Conservation (phyloP, 1,140 invertebrate genomes). For the Solen grandis region DNA sequence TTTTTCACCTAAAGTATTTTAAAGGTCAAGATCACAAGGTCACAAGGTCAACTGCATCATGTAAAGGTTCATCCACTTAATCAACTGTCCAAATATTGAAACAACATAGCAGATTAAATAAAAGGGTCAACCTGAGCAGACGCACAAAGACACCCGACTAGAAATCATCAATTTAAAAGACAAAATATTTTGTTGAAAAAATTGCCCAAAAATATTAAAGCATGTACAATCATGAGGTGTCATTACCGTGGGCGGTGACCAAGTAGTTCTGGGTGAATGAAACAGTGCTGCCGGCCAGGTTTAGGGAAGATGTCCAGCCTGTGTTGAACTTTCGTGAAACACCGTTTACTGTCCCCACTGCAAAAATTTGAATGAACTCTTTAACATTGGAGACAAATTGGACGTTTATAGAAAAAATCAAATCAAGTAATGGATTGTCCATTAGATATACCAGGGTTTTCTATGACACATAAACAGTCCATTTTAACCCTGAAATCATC, state of each 20-base stretch:
- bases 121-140: no score
- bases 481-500: no score
- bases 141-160: constrained; percentile 11
- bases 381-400: neutral
- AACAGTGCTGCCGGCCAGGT: constrained; percentile 96
- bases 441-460: neutral
- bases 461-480: neutral
- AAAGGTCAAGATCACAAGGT: no score
- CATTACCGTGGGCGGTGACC: constrained; percentile 92
- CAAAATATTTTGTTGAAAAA: neutral
- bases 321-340: constrained; percentile 87
- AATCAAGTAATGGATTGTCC: neutral
- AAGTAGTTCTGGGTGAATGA: constrained; percentile 97
- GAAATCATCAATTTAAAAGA: constrained; percentile 5
- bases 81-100: no score
- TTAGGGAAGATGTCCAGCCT: constrained; percentile 94
- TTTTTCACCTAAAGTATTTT: neutral
- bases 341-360: constrained; percentile 49
- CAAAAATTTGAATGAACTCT: neutral
- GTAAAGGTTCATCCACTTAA: no score
- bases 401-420: neutral
- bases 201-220: neutral
- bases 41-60: no score
- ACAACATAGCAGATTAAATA: no score
- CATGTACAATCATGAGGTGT: neutral